Evolutionary conservation across 2,113 vertebrate species (phyloP), one percentile per base, ranked within the genome.

Genomic region (Oostethus manadensis): DNA sequence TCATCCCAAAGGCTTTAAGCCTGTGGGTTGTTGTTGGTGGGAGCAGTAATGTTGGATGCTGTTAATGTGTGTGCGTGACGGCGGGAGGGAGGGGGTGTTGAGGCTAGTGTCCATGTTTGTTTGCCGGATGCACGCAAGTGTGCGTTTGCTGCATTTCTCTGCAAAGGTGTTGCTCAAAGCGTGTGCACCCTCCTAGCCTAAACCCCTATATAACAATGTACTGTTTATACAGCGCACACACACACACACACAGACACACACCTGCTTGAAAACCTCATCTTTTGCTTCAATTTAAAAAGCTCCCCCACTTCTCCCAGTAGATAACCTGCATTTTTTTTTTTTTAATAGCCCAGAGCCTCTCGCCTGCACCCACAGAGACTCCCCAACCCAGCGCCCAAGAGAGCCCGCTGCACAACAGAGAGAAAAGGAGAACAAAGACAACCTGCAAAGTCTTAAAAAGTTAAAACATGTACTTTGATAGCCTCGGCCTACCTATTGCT

Each of bases 1-100:
- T 92, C 90, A 89, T 91, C 91, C 90, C 87, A 78, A 83, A 91
- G 87, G 89, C 85, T 47, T 51, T 76, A 75, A 87, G 78, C 82
- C 75, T 60, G 44, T 62, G 74, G 2, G 67, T 80, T 84, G 56
- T 60, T 72, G 54, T 51, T 58, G 44, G 61, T 53, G 16, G 68
- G 60, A 49, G 59, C 67, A 68, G 18, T 49, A 33, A 50, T 49
- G 46, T n/a, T 40, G 20, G 44, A 60, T 64, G 50, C 57, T 70
- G 70, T 67, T 58, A 74, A 69, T 79, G 77, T 67, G 68, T 77
- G 58, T 75, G 73, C 73, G 50, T 33, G 22, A 17, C 2, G 16
- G 10, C 11, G 51, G 35, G 20, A 3, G 56, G 22, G 48, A 47
- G 70, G 60, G 17, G 60, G 76, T 64, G 67, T 62, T 44, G 66